Percentiles rank a stretch among this genome's conserved stretches.
phyloP scores from a whole-genome alignment of 1,140 invertebrate genomes.

The Megalopta genalis region DNA sequence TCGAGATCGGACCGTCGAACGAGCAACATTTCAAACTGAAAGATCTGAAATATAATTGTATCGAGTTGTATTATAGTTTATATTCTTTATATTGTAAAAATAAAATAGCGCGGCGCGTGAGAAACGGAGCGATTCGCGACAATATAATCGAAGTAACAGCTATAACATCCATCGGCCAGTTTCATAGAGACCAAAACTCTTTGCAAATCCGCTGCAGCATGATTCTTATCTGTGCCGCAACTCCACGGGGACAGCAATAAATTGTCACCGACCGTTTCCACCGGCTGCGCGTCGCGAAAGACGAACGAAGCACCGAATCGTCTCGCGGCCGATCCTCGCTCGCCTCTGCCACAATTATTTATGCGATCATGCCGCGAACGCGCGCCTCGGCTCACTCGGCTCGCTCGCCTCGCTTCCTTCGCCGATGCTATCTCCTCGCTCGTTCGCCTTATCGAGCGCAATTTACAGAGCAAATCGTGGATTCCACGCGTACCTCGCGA shows the following conservation, averaged over 20 bases:
- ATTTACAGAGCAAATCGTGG: conserved; percentile 15
- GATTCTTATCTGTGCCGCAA: no score
- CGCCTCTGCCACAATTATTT: background rate
- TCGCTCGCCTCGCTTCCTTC: background rate
- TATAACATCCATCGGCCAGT: no score
- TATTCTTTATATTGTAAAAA: no score
- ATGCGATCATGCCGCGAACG: background rate
- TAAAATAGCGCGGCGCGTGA: no score
- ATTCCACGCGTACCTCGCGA: background rate
- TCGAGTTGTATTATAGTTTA: no score
- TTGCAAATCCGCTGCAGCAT: no score
- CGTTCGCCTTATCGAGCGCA: background rate
- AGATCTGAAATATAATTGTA: no score
- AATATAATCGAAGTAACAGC: no score
- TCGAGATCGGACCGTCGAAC: no score
- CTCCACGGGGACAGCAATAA: background rate
- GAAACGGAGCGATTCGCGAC: no score
- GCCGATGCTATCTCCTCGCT: background rate
- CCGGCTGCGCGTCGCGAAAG: background rate
- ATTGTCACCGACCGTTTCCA: background rate
- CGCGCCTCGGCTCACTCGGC: background rate
- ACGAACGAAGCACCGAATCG: background rate
- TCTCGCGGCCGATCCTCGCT: no score
- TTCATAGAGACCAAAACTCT: background rate
- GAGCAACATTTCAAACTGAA: no score